phyloP scores from a whole-genome alignment of 1,140 invertebrate genomes.

The Drosophila chauvacae region DNA sequence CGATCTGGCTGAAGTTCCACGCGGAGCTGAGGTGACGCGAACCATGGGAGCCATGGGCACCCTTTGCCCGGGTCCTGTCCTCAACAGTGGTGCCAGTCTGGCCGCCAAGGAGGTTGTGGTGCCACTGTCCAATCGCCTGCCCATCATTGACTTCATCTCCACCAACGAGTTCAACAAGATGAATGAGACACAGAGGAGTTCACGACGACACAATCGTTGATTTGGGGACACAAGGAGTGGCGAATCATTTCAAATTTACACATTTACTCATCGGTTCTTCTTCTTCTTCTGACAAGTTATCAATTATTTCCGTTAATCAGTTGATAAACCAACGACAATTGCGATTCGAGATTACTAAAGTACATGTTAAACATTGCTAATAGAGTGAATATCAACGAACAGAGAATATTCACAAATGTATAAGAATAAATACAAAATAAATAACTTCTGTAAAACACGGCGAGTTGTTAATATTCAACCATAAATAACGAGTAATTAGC shows the following conservation, averaged over 20 bases:
- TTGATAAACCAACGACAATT: neutral
- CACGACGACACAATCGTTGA: neutral
- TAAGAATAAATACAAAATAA: too few relatives aligned
- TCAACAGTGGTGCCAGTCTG: neutral
- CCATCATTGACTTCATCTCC: constrained; percentile 70
- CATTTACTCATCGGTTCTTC: neutral
- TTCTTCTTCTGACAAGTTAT: neutral
- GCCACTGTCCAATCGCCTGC: constrained; percentile 53
- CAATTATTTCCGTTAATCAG: neutral
- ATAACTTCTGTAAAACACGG: neutral
- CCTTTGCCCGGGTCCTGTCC: neutral
- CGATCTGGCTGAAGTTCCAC: neutral
- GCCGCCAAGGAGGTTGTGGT: constrained; percentile 28
- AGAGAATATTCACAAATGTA: too few relatives aligned
- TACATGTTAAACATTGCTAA: neutral
- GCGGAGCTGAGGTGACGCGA: neutral
- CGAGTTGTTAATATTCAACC: neutral
- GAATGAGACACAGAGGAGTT: neutral
- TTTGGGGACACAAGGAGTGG: neutral
- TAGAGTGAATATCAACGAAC: neutral
- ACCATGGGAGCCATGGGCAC: neutral
- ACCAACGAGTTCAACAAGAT: constrained; percentile 63
- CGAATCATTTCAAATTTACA: neutral
- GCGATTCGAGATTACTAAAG: too few relatives aligned
- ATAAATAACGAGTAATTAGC: neutral